A percentile compares a stretch with the other conserved stretches of the same genome.
phyloP scores from a whole-genome alignment of 1,140 invertebrate genomes.

The Stenopsyche tienmushanensis region DNA sequence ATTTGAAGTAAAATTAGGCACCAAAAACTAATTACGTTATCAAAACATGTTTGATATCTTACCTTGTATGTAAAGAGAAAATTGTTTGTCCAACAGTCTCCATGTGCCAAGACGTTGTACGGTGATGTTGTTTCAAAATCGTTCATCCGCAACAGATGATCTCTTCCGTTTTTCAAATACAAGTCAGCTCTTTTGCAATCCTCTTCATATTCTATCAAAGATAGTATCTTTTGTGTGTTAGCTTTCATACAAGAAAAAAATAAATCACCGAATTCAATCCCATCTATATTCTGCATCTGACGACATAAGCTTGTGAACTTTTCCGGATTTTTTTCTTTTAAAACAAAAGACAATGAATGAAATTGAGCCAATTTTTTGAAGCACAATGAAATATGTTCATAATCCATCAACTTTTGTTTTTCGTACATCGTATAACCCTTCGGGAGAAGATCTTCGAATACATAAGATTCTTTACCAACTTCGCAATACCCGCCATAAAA shows the following conservation, averaged over 20 bases:
- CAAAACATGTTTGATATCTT: background rate
- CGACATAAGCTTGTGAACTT: too few species aligned
- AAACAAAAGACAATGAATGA: slow-evolving; percentile 56
- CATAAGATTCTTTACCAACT: slow-evolving; percentile 50
- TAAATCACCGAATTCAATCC: too few species aligned
- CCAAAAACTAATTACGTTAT: background rate
- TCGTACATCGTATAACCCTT: slow-evolving; percentile 51
- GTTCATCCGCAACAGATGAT: background rate
- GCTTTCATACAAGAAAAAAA: too few species aligned
- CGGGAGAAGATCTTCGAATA: slow-evolving; percentile 56
- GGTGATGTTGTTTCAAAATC: background rate
- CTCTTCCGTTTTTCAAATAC: background rate
- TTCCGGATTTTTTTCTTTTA: slow-evolving; percentile 49
- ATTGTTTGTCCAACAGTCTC: slow-evolving; percentile 53
- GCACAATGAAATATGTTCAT: slow-evolving; percentile 50
- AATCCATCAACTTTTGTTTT: slow-evolving; percentile 47
- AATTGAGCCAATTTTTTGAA: slow-evolving; percentile 55
- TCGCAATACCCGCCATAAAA: slow-evolving; percentile 47
- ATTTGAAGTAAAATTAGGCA: background rate
- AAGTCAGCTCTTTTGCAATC: background rate
- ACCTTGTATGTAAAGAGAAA: slow-evolving; percentile 49
- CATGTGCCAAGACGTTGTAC: slow-evolving; percentile 43
- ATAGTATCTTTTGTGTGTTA: too few species aligned
- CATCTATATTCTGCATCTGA: too few species aligned
- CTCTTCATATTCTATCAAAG: too few species aligned